Evolutionary conservation across 2,113 vertebrate species (phyloP), one percentile per base, ranked within the genome.

Genomic region (Otolemur garnettii): DNA sequence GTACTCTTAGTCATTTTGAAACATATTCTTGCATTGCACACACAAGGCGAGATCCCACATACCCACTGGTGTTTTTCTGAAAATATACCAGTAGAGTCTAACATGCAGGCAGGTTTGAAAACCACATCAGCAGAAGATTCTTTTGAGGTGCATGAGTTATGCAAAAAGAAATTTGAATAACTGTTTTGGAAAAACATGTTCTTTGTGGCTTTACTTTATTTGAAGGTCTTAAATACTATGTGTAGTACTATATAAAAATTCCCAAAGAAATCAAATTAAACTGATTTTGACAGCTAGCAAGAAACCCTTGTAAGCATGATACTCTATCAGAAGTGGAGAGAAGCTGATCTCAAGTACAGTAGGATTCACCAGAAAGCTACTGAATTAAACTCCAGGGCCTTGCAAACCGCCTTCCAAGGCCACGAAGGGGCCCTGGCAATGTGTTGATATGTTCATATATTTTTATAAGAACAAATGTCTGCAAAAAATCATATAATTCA

Each of bases 111-210:
- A 90, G 82, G 50, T 91, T 95, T 97, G 78, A 87, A 82, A 96
- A 60, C 62, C 33, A 92, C 21, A 93, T 71, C 11, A 79, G 17
- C 7, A 88, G 72, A 91, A 95, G 86, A 94, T 82, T 94, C 78
- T 95, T 91, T 69, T 21, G 17, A 83, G 66, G 72, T 60, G 78
- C 0, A 13, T 53, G 88, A 68, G 42, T 78, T 92, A 78, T 30
- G 93, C 0, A 78, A 35, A 72, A 7, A 90, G 30, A 88, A 21
- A 30, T 75, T 69, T 78, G 19, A 96, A 92, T 74, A 96, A 91
- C n/a, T 59, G n/a, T 59, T 79, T 55, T 92, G 88, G 33, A 87
- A 66, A 72, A 91, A 77, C 86, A 94, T 75, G 86, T 95, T 97
- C 93, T 53, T 80, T 38, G 45, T 80, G 74, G 28, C 11, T 93